Evolutionary conservation across 1,140 invertebrate species (phyloP).

Genomic region (Dendroctonus valens): DNA sequence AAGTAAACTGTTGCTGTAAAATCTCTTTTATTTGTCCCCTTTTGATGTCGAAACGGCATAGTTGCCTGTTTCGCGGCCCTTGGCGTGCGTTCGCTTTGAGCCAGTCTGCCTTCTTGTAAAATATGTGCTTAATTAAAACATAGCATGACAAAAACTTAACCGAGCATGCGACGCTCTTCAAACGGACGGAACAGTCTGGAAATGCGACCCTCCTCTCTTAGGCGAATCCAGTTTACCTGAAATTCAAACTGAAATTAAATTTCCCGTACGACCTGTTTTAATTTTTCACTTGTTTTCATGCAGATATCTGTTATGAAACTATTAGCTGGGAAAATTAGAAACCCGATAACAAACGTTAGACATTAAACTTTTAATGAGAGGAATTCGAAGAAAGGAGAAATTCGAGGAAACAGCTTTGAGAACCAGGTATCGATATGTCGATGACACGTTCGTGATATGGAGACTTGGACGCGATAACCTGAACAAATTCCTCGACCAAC

Average conservation of each 20-base stretch:
- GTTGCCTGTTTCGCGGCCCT: constrained; percentile 38
- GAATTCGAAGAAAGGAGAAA: too few relatives aligned
- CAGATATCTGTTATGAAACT: too few relatives aligned
- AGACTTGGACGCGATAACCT: too few relatives aligned
- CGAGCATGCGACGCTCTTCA: constrained; percentile 46
- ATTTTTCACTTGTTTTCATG: too few relatives aligned
- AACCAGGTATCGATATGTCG: too few relatives aligned
- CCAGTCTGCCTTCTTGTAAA: constrained; percentile 44
- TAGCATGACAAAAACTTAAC: constrained; percentile 51
- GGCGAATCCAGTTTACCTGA: constrained; percentile 27
- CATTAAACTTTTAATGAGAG: too few relatives aligned
- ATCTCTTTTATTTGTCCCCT: constrained; percentile 20
- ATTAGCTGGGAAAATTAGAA: too few relatives aligned
- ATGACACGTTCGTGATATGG: too few relatives aligned
- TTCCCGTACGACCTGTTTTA: neutral
- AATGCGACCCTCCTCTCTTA: constrained; percentile 28
- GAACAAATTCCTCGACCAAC: too few relatives aligned
- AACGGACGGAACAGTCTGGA: constrained; percentile 39
- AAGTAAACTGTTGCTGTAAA: constrained; percentile 24
- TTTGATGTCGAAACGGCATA: constrained; percentile 41
- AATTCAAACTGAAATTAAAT: constrained; percentile 34
- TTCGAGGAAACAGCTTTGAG: too few relatives aligned
- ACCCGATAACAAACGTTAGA: too few relatives aligned
- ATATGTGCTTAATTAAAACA: constrained; percentile 52
- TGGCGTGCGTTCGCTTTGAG: constrained; percentile 41